Evolutionary conservation across 2,797 vertebrate species (phyloP).

Genomic region (Parauchenoglanis punctatus): DNA sequence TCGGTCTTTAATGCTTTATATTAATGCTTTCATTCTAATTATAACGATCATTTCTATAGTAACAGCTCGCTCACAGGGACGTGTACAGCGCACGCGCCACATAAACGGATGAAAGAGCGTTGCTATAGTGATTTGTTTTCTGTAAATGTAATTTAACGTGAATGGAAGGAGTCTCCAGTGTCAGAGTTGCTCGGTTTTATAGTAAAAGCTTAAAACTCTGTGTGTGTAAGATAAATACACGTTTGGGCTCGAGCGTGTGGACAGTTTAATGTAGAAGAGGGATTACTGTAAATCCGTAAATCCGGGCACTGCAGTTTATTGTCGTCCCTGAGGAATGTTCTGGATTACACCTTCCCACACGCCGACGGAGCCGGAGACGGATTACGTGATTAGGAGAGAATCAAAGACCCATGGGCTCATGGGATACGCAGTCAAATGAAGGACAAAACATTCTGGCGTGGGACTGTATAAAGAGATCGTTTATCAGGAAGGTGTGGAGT

Average conservation of each 20-base stretch:
- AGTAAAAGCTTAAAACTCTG: neutral
- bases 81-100: neutral
- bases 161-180: neutral
- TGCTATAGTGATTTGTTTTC: too few relatives aligned
- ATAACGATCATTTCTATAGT: neutral
- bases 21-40: neutral
- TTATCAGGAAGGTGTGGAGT: neutral
- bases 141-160: neutral
- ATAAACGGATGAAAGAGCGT: neutral
- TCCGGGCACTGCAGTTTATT: slow-evolving; percentile 18
- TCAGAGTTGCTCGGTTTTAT: neutral
- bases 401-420: neutral
- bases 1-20: neutral
- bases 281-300: slow-evolving; percentile 32
- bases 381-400: neutral
- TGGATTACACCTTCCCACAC: slow-evolving; percentile 2
- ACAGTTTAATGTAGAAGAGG: neutral
- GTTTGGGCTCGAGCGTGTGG: neutral
- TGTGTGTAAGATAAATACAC: neutral
- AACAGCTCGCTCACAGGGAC: neutral
- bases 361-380: slow-evolving; percentile 14
- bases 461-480: neutral
- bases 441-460: neutral
- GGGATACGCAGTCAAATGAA: slow-evolving; percentile 21
- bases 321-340: slow-evolving; percentile 14